A percentile compares a stretch with the other conserved stretches of the same genome.
phyloP scores from a whole-genome alignment of 2,888 invertebrate species.

The Meliscaeva auricollis region DNA sequence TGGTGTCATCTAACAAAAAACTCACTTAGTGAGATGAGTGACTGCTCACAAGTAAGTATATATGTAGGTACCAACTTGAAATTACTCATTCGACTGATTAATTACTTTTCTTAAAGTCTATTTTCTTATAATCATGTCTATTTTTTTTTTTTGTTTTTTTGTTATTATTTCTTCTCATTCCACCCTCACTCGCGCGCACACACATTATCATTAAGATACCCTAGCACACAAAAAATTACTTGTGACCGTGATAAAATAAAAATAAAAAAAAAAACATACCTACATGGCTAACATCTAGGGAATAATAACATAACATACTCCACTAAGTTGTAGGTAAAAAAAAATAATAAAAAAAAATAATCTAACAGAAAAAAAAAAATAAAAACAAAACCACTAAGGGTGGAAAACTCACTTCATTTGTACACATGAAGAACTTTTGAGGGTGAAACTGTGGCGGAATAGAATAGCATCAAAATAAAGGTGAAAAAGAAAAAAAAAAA shows the following conservation, averaged over 20 bases:
- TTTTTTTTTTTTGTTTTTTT: too few species aligned
- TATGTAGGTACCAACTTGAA: too few species aligned
- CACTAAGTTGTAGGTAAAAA: conserved; percentile 27
- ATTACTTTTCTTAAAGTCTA: conserved; percentile 54
- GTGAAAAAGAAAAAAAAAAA: conserved; percentile 26
- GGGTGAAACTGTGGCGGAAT: conserved; percentile 57
- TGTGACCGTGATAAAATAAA: conserved; percentile 56
- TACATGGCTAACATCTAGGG: conserved; percentile 38
- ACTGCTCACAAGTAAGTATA: too few species aligned
- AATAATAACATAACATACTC: conserved; percentile 35
- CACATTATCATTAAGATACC: conserved; percentile 22
- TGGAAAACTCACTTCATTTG: conserved; percentile 26
- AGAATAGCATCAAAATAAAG: conserved; percentile 67
- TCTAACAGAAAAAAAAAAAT: conserved; percentile 29
- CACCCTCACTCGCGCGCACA: not conserved
- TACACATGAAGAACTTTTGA: conserved; percentile 51
- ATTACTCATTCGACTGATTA: not conserved
- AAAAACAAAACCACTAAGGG: conserved; percentile 29
- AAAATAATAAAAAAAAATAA: not conserved
- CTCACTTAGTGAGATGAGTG: too few species aligned
- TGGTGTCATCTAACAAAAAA: too few species aligned
- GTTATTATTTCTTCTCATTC: not conserved
- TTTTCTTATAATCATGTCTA: conserved; percentile 52
- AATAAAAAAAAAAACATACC: conserved; percentile 7
- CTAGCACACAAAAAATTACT: conserved; percentile 30